These are phyloP conservation scores for Caerostris darwini DNA, from an alignment of 1,140 invertebrate species.

Conservation along the genomic window DNA sequence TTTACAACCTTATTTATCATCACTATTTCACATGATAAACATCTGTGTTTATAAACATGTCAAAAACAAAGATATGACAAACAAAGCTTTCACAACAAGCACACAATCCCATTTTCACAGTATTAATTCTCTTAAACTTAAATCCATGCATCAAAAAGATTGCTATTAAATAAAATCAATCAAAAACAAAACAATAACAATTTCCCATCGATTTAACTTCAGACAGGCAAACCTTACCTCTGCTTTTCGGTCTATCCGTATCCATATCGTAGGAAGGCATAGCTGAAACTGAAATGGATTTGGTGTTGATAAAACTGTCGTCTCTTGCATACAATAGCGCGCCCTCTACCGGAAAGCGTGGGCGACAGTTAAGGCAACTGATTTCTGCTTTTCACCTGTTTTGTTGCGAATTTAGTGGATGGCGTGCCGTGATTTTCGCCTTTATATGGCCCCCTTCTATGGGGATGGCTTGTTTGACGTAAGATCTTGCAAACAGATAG, in stretches of 20 bases:
- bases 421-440: background rate
- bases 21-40: background rate
- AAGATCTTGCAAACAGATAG: background rate
- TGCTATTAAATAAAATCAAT: background rate
- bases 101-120: background rate
- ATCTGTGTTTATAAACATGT: background rate
- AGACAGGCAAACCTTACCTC: conserved; percentile 42
- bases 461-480: background rate
- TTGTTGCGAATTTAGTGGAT: background rate
- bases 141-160: background rate
- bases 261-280: conserved; percentile 76
- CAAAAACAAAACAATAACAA: background rate
- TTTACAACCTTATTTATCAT: too few species aligned
- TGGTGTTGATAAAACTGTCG: background rate
- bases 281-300: conserved; percentile 57
- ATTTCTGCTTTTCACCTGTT: conserved; percentile 46
- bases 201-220: background rate
- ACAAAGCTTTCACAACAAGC: background rate
- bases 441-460: conserved; percentile 37
- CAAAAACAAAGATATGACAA: background rate
- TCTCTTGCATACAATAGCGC: background rate
- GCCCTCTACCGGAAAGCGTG: conserved; percentile 67
- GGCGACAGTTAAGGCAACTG: conserved; percentile 62
- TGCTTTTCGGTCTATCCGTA: conserved; percentile 70
- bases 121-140: background rate